These are phyloP conservation scores for Nasonia oneida DNA, from an alignment of 2,888 invertebrate species.

Conservation along the genomic window DNA sequence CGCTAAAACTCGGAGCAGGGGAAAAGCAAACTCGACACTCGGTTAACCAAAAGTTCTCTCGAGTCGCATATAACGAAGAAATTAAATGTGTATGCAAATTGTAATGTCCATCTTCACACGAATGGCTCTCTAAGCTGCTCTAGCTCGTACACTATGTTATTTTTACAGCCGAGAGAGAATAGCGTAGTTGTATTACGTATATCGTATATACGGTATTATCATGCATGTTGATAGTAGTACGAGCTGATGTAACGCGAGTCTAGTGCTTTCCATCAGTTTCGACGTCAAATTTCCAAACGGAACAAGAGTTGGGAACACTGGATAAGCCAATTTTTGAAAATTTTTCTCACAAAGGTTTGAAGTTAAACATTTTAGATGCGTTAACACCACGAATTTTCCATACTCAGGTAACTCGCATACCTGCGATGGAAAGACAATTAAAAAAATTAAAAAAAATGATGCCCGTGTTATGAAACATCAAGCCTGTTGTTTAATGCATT, in stretches of 20 bases:
- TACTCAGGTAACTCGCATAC: neutral
- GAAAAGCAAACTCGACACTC: neutral
- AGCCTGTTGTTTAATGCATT: no score
- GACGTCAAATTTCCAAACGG: no score
- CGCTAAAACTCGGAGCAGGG: neutral
- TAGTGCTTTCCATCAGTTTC: no score
- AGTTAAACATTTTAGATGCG: neutral
- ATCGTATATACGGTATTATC: neutral
- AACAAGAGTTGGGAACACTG: no score
- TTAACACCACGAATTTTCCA: neutral
- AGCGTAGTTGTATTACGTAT: neutral
- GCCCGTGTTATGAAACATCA: no score
- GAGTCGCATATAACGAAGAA: neutral
- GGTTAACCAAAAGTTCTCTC: neutral
- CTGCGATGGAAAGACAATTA: no score
- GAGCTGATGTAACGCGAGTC: no score
- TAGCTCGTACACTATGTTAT: neutral
- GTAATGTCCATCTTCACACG: neutral
- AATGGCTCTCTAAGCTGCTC: neutral
- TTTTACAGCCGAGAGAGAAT: neutral
- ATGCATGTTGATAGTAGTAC: neutral
- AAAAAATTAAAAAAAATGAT: no score
- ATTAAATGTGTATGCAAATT: conserved; percentile 6
- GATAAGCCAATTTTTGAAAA: no score
- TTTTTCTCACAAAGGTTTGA: no score